phyloP scores from a whole-genome alignment of 1,140 invertebrate species.

The Wasmannia auropunctata region DNA sequence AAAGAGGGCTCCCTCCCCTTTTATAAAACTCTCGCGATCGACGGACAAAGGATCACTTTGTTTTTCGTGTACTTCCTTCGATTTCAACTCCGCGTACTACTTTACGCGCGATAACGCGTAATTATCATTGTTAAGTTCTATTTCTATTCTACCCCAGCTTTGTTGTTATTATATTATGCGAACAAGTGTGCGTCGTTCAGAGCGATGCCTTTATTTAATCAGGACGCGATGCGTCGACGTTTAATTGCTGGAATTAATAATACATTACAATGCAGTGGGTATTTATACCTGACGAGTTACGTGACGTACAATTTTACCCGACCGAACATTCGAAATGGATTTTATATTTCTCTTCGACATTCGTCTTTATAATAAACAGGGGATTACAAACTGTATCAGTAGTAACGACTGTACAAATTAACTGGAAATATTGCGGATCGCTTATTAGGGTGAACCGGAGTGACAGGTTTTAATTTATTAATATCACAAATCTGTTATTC shows the following conservation, averaged over 20 bases:
- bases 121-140: slow-evolving; percentile 65
- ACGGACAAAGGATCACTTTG: slow-evolving; percentile 11
- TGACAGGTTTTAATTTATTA: neutral
- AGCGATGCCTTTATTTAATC: slow-evolving; percentile 56
- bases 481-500: neutral
- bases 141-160: slow-evolving; percentile 14
- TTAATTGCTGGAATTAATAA: slow-evolving; percentile 67
- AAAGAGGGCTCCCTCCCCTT: neutral
- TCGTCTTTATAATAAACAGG: slow-evolving; percentile 28
- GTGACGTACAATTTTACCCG: neutral
- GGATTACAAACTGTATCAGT: slow-evolving; percentile 2
- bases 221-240: neutral
- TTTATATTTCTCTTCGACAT: slow-evolving; percentile 7
- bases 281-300: slow-evolving; percentile 31
- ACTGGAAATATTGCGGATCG: slow-evolving; percentile 22
- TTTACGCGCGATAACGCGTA: slow-evolving; percentile 52
- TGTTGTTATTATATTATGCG: slow-evolving; percentile 19
- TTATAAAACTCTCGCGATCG: slow-evolving; percentile 27
- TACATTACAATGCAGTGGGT: neutral
- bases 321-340: neutral
- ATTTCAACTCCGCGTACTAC: slow-evolving; percentile 43
- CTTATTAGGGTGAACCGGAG: neutral
- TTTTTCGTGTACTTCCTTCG: slow-evolving; percentile 37
- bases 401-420: neutral
- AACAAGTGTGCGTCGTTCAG: neutral